Conservation (phyloP, 92 coral and sea anemone genomes). For the Muricea muricata region DNA sequence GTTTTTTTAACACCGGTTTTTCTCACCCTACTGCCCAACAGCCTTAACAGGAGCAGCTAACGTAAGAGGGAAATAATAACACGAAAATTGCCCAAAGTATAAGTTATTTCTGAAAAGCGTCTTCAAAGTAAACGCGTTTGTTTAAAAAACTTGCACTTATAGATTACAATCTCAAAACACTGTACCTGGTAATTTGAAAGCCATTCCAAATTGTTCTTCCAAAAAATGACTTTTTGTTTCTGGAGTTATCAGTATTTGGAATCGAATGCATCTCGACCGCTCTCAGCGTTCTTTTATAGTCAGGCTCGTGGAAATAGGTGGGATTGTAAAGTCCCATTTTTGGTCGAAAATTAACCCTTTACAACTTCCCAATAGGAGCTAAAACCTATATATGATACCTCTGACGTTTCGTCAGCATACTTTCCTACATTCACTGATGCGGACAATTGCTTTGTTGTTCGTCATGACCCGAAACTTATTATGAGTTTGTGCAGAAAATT, state of each 20-base stretch:
- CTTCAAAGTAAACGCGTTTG: too few species aligned
- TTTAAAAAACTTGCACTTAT: too few species aligned
- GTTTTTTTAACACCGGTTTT: too few species aligned
- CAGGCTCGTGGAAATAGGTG: neutral
- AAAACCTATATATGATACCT: neutral
- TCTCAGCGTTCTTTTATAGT: neutral
- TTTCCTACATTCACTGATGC: neutral
- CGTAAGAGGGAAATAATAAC: too few species aligned
- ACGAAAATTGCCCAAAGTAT: too few species aligned
- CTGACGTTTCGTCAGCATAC: neutral
- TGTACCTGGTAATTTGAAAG: neutral
- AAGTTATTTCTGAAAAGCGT: too few species aligned
- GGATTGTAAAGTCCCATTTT: neutral
- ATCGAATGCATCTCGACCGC: neutral
- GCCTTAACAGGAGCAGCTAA: too few species aligned
- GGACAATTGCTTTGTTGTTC: neutral
- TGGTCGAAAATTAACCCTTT: neutral
- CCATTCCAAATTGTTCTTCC: too few species aligned
- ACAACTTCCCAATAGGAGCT: neutral
- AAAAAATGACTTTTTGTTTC: too few species aligned
- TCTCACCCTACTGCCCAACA: too few species aligned
- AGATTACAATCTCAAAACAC: too few species aligned
- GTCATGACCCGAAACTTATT: neutral
- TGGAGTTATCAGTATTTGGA: too few species aligned
- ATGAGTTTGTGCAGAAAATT: neutral